These are phyloP conservation scores for Agonopterix arenella DNA, from an alignment of 2,888 invertebrate species.

Conservation along the genomic window DNA sequence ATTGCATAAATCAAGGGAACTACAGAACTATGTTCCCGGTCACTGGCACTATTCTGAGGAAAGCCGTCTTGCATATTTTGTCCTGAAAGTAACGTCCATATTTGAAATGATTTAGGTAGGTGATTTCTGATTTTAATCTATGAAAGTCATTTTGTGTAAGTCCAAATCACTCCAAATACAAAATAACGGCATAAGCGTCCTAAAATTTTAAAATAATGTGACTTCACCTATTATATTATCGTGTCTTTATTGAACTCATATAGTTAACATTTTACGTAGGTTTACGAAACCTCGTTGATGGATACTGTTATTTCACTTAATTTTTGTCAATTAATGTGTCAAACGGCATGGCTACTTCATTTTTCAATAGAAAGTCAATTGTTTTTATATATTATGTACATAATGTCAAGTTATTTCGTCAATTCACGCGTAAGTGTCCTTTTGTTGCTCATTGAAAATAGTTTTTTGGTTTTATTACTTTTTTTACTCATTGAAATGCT, in stretches of 20 bases:
- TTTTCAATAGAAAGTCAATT: conserved; percentile 57
- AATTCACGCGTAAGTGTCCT: conserved; percentile 62
- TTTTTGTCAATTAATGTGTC: conserved; percentile 70
- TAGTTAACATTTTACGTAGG: conserved; percentile 38
- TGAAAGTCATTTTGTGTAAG: conserved; percentile 37
- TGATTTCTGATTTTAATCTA: conserved; percentile 53
- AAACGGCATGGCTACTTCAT: conserved; percentile 42
- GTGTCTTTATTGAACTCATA: conserved; percentile 57
- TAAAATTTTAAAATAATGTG: conserved; percentile 22
- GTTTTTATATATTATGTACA: conserved; percentile 39
- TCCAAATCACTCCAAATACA: conserved; percentile 31
- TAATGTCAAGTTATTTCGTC: conserved; percentile 61
- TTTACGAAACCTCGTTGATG: conserved; percentile 58
- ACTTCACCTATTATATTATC: conserved; percentile 42
- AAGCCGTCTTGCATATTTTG: conserved; percentile 69
- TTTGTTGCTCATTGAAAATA: conserved; percentile 57
- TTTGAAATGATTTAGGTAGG: conserved; percentile 73
- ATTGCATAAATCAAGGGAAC: conserved; percentile 4
- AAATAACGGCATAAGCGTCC: conserved; percentile 32
- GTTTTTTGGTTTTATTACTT: conserved; percentile 43
- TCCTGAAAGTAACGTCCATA: conserved; percentile 73
- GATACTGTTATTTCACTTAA: conserved; percentile 59
- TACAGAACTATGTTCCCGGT: conserved; percentile 6
- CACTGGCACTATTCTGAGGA: conserved; percentile 44
- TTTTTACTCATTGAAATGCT: conserved; percentile 71